Percentiles rank a stretch among this genome's conserved stretches.
Evolutionary conservation across 2,113 vertebrate species (phyloP).

Genomic region (Brienomyrus longianalis): DNA sequence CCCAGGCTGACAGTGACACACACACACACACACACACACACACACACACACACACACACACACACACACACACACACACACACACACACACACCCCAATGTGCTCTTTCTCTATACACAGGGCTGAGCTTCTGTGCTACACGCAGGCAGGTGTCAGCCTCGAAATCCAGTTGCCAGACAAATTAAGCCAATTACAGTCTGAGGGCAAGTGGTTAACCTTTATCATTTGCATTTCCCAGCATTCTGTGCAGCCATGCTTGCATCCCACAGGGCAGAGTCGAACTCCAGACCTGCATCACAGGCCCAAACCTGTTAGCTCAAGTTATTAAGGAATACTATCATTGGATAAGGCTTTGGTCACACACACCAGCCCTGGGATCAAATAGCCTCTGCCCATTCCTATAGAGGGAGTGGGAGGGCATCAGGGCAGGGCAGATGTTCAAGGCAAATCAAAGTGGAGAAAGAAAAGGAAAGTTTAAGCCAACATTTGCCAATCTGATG

Average conservation of each 20-base stretch:
- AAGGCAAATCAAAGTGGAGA: conserved; percentile 74
- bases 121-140: conserved; percentile 58
- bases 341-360: conserved; percentile 53
- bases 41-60: neutral
- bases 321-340: conserved; percentile 59
- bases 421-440: conserved; percentile 67
- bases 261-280: conserved; percentile 46
- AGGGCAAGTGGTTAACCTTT: conserved; percentile 73
- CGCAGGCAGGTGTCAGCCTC: conserved; percentile 61
- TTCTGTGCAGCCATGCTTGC: conserved; percentile 29
- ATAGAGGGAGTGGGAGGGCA: conserved; percentile 51
- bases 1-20: neutral
- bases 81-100: neutral
- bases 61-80: neutral
- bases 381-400: conserved; percentile 77
- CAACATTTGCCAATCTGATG: conserved; percentile 80
- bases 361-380: conserved; percentile 67
- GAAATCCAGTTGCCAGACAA: conserved; percentile 94
- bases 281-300: conserved; percentile 31
- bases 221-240: conserved; percentile 69
- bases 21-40: neutral
- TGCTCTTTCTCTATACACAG: conserved; percentile 30
- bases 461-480: conserved; percentile 69
- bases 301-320: conserved; percentile 68
- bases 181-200: conserved; percentile 96